Base-by-base conservation (phyloP, 1,140 invertebrate species). In the Drosophila prosaltans region DNA sequence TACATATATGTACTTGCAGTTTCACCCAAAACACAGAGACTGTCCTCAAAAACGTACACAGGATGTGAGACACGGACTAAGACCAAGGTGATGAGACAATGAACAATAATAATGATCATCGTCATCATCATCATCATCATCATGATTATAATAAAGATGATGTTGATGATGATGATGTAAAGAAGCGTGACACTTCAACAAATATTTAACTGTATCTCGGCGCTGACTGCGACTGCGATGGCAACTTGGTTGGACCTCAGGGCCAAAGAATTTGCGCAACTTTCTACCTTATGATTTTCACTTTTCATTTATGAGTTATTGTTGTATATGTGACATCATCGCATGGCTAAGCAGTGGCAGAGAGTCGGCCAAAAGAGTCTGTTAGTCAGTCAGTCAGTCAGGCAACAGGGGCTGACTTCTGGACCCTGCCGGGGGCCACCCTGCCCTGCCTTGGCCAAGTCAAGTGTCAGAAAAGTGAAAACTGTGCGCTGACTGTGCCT, bases 401-500 rank as follows among this genome's bases (percentile, higher is more conserved):
- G 45, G 45, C 21, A 51, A 51, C 45, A 6, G 45, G 45, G 9
- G 45, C 63, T 65, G 73, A 79, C 76, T 79, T 79, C 76, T 79
- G 76, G 76, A 75, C 76, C 65, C 76, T 64, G 65, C 62, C 10
- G 45, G 6, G 45, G 45, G 21, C 36, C 26, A 41, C 65, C 70
- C 74, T 41, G 45, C 45, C 36, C 26, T 48, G 71, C 70, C 74
- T 41, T 51, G 64, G 77, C 54, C 74, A 89, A 89, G 84, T 84
- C 84, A 89, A 89, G 84, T 89, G 84, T 89, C 84, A 86, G 84
- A 89, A 89, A 89, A 88, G 84, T 88, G 84, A 88, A 88, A 88
- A 88, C 84, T 83, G 70, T 73, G 40, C 51, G 40, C 68, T 89
- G 89, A 88, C 84, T 83, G 70, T 73, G 40, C 51, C 40, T 65